phyloP scores from a whole-genome alignment of 2,888 invertebrate genomes.

The Heliconius aoede region DNA sequence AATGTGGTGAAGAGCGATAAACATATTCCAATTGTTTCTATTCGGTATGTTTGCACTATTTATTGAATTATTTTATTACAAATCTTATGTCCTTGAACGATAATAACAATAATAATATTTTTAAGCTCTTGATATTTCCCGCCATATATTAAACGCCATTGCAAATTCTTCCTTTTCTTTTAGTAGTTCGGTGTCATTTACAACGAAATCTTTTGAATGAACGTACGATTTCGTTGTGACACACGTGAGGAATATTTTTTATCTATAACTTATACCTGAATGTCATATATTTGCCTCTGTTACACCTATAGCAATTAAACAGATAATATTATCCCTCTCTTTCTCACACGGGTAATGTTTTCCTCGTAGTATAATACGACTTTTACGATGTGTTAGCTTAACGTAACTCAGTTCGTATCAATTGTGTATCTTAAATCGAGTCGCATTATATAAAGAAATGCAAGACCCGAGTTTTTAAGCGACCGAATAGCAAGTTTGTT shows the following conservation, averaged over 20 bases:
- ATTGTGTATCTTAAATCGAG: constrained; percentile 57
- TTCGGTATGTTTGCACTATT: constrained; percentile 74
- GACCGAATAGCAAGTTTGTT: constrained; percentile 69
- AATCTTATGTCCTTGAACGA: background rate
- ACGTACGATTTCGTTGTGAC: constrained; percentile 45
- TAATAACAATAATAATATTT: background rate
- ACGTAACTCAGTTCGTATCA: constrained; percentile 46
- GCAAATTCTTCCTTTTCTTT: constrained; percentile 6
- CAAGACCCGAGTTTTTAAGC: constrained; percentile 56
- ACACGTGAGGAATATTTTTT: constrained; percentile 61
- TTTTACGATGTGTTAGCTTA: constrained; percentile 52
- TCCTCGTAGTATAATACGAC: constrained; percentile 58
- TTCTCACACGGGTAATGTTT: constrained; percentile 60
- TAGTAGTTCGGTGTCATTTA: constrained; percentile 24
- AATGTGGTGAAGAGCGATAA: constrained; percentile 61
- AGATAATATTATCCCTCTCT: constrained; percentile 49
- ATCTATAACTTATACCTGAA: constrained; percentile 44
- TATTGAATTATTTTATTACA: constrained; percentile 30
- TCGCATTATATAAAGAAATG: constrained; percentile 64
- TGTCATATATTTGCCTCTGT: constrained; percentile 43
- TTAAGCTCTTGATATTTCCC: constrained; percentile 23
- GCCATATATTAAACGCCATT: constrained; percentile 12
- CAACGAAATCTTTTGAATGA: constrained; percentile 20
- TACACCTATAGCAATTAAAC: constrained; percentile 22
- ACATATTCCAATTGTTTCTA: constrained; percentile 57